These are phyloP conservation scores for Pangasius krempfi DNA, from an alignment of 2,797 vertebrate genomes.

Conservation along the genomic window DNA sequence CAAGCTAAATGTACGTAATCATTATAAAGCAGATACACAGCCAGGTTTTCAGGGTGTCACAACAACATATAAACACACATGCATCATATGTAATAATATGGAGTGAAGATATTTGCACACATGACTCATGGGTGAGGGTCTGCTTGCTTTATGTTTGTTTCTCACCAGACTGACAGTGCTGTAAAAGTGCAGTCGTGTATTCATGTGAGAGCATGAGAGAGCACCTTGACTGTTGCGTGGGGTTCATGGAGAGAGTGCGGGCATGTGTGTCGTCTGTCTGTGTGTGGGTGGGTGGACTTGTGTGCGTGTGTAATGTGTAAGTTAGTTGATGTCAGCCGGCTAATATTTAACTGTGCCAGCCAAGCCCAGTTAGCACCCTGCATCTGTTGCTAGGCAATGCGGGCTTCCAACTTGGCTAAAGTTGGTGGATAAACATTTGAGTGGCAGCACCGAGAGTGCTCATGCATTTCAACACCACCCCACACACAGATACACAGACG, in stretches of 20 bases:
- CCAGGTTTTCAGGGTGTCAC: not conserved
- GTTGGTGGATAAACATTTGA: slow-evolving; percentile 54
- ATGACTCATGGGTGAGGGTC: not conserved
- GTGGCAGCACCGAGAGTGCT: slow-evolving; percentile 46
- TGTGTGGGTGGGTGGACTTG: not conserved
- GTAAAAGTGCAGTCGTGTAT: not conserved
- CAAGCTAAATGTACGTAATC: not conserved
- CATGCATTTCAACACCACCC: slow-evolving; percentile 41
- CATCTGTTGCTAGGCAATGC: slow-evolving; percentile 80
- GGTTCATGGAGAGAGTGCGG: not conserved
- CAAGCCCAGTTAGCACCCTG: slow-evolving; percentile 58
- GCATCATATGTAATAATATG: not conserved
- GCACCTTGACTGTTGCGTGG: not conserved
- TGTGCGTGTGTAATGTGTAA: slow-evolving; percentile 42
- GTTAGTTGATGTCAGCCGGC: slow-evolving; percentile 40
- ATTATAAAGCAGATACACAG: not conserved
- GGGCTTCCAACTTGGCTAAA: slow-evolving; percentile 61
- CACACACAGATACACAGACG: slow-evolving; percentile 37
- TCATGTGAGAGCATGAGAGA: not conserved
- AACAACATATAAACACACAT: not conserved
- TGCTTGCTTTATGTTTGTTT: not conserved
- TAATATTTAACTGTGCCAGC: slow-evolving; percentile 58
- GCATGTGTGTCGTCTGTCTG: slow-evolving; percentile 36
- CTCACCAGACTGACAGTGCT: not conserved
- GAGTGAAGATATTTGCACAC: not conserved